Conservation (phyloP, 2,888 invertebrate genomes). For the Eupithecia insigniata region DNA sequence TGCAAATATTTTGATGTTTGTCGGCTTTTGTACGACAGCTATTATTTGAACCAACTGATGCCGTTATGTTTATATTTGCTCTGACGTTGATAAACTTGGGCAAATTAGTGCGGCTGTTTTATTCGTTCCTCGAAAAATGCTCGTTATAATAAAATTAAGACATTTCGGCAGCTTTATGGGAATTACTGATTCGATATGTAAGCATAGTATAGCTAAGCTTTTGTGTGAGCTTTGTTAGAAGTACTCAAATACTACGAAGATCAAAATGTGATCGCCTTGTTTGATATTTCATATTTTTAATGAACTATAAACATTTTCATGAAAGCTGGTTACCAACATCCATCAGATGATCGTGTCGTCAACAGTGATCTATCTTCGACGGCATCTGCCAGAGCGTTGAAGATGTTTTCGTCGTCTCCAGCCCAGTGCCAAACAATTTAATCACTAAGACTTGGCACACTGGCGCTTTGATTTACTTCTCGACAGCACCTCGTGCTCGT, state of each 20-base stretch:
- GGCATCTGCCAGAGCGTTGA: constrained; percentile 52
- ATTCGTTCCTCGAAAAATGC: constrained; percentile 34
- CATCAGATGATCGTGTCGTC: constrained; percentile 43
- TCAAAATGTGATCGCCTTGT: not conserved
- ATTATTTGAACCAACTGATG: constrained; percentile 61
- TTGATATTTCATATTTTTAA: not conserved
- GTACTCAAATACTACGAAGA: not conserved
- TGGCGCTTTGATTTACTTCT: constrained; percentile 78
- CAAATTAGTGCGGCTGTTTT: constrained; percentile 51
- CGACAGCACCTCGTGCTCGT: constrained; percentile 67
- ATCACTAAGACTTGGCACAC: constrained; percentile 74
- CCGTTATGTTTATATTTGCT: constrained; percentile 51
- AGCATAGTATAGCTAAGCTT: not conserved
- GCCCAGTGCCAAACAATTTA: constrained; percentile 74
- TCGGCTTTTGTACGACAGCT: constrained; percentile 62
- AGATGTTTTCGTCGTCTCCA: constrained; percentile 64
- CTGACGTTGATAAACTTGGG: constrained; percentile 47
- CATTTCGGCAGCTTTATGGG: constrained; percentile 12
- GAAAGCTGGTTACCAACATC: constrained; percentile 19
- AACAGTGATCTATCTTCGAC: constrained; percentile 59
- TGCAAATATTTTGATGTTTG: constrained; percentile 80
- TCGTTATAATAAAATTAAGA: constrained; percentile 21
- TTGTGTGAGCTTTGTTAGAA: not conserved
- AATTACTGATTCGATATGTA: not conserved
- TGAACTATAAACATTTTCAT: not conserved